phyloP scores from a whole-genome alignment of 2,888 invertebrate genomes.

The Maniola hyperantus region DNA sequence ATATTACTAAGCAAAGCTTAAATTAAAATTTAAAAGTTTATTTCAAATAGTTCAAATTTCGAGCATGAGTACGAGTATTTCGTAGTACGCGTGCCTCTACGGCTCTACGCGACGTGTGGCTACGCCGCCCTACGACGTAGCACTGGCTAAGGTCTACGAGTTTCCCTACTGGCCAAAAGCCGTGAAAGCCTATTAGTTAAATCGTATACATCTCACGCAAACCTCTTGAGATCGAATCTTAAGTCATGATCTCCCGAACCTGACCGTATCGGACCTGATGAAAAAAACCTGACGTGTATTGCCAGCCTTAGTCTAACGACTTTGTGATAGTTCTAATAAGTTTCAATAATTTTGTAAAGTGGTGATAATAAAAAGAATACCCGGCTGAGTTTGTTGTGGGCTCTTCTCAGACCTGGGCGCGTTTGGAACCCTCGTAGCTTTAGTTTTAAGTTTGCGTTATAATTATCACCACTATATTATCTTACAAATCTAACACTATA shows the following conservation, averaged over 20 bases:
- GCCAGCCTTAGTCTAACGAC: no score
- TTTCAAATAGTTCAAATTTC: conserved; percentile 26
- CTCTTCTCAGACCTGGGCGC: no score
- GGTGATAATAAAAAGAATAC: no score
- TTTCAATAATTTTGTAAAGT: no score
- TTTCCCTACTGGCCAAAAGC: background rate
- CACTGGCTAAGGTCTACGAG: conserved; percentile 53
- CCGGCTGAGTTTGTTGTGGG: no score
- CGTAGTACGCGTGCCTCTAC: conserved; percentile 48
- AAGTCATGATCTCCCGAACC: background rate
- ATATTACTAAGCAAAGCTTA: conserved; percentile 18
- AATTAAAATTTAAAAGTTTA: conserved; percentile 20
- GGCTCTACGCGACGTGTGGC: conserved; percentile 59
- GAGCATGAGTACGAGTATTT: conserved; percentile 47
- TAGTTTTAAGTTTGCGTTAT: no score
- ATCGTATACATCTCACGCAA: background rate
- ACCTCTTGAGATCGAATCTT: background rate
- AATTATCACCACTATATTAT: no score
- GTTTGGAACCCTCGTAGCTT: no score
- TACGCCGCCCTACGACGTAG: conserved; percentile 72
- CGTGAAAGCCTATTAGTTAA: background rate
- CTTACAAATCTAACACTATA: no score
- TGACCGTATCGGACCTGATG: no score
- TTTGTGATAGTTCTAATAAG: no score
- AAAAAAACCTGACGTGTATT: no score